phyloP scores from a whole-genome alignment of 2,797 vertebrate genomes.

The Peromyscus eremicus region DNA sequence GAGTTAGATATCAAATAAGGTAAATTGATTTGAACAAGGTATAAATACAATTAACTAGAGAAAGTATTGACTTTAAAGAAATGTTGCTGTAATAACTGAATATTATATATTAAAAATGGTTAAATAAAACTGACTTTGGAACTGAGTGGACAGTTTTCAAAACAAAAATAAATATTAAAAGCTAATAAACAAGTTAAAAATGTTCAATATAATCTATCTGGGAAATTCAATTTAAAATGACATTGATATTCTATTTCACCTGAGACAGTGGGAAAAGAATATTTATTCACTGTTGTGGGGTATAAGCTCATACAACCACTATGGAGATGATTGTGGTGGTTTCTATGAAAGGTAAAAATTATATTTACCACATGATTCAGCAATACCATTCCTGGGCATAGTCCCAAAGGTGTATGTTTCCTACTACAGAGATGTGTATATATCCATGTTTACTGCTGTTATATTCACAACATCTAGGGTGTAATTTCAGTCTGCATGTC shows the following conservation, averaged over 20 bases:
- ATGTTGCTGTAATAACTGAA: not conserved
- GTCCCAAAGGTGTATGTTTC: too few species aligned
- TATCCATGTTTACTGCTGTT: too few species aligned
- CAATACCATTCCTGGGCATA: not conserved
- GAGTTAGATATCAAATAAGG: not conserved
- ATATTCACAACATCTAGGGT: not conserved
- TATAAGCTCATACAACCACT: not conserved
- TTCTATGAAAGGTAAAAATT: not conserved
- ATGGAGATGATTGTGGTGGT: not conserved
- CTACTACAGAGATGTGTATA: too few species aligned
- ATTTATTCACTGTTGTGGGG: not conserved
- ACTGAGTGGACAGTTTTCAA: not conserved
- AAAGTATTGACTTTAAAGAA: not conserved
- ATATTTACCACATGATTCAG: not conserved
- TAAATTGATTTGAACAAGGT: not conserved
- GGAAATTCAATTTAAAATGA: not conserved
- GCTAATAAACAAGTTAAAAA: not conserved
- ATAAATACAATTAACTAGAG: not conserved
- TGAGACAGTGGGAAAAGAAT: too few species aligned
- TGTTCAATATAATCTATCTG: not conserved
- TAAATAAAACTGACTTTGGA: not conserved
- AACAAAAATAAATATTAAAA: not conserved
- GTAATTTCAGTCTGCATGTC: not conserved
- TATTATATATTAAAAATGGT: not conserved
- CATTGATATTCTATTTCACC: not conserved